Evolutionary conservation across 2,113 vertebrate genomes (phyloP).

Genomic region (Columbina picui): DNA sequence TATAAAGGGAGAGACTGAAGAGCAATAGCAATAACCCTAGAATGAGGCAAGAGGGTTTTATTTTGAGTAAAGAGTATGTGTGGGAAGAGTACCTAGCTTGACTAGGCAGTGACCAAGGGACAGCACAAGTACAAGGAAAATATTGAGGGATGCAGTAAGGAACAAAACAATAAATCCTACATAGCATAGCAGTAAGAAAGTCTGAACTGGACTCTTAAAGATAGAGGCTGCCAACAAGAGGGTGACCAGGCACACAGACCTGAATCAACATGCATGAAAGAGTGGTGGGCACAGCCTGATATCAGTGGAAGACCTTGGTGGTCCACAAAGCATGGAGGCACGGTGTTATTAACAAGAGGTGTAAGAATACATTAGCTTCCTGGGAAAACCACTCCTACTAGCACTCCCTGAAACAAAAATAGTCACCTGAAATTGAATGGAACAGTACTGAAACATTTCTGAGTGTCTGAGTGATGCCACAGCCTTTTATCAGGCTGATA

Average conservation of each 20-base stretch:
- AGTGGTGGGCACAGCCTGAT: neutral
- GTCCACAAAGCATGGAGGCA: neutral
- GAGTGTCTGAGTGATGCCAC: neutral
- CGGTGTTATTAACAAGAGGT: neutral
- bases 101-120: neutral
- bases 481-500: neutral
- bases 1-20: neutral
- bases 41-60: neutral
- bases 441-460: neutral
- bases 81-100: neutral
- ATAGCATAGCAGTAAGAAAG: neutral
- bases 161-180: neutral
- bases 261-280: rapidly evolving
- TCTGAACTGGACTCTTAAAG: neutral
- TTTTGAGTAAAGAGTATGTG: neutral
- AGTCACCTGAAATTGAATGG: neutral
- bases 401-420: neutral
- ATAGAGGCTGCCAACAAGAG: rapidly evolving
- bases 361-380: neutral
- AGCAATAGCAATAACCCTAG: neutral
- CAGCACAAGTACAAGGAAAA: neutral
- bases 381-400: neutral
- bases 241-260: neutral
- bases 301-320: neutral
- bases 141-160: neutral